Evolutionary conservation across 2,888 invertebrate species (phyloP).

Genomic region (Malthinus flaveolus): DNA sequence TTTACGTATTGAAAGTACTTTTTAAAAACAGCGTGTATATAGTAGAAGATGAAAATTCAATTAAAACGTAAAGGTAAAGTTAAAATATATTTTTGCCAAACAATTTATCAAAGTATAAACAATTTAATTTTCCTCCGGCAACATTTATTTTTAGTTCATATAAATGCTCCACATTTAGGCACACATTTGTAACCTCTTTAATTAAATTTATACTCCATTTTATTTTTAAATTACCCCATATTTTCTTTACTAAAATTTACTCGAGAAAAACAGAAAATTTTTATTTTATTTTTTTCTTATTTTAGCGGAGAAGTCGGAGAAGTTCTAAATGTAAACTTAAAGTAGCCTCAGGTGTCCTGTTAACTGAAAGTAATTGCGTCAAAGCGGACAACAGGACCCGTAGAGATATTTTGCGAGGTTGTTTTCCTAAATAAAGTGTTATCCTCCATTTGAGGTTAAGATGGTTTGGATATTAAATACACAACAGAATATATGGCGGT

Average conservation of each 20-base stretch:
- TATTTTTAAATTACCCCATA: neutral
- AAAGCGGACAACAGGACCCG: slow-evolving; percentile 20
- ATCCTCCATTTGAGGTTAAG: neutral
- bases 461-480: neutral
- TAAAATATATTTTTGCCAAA: too few species aligned
- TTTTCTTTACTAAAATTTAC: neutral
- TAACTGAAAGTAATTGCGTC: slow-evolving; percentile 22
- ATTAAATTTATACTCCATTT: neutral
- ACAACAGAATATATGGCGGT: too few species aligned
- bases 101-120: too few species aligned
- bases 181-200: neutral
- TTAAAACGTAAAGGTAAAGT: too few species aligned
- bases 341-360: slow-evolving; percentile 24
- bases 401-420: slow-evolving; percentile 17
- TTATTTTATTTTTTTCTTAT: neutral
- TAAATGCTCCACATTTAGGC: neutral
- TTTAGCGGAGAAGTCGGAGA: neutral
- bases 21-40: too few species aligned
- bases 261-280: neutral
- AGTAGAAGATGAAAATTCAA: too few species aligned
- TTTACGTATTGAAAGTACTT: too few species aligned
- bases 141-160: neutral
- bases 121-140: too few species aligned
- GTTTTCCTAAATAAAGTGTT: slow-evolving; percentile 20
- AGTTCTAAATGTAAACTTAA: slow-evolving; percentile 15